phyloP scores from a whole-genome alignment of 2,888 invertebrate species.

The Sylvicola cinctus region DNA sequence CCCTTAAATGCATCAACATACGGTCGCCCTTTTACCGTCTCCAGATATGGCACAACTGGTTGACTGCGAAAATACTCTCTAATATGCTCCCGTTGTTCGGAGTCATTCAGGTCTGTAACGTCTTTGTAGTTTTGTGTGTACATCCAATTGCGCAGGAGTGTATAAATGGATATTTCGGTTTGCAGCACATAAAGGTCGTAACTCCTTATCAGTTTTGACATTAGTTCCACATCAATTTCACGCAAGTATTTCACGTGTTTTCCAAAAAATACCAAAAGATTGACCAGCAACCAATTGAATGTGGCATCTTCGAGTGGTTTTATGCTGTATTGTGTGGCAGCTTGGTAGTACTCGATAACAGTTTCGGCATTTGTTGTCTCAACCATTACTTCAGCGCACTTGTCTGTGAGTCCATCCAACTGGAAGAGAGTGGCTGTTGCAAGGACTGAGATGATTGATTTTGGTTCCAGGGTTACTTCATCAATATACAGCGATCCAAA shows the following conservation, averaged over 20 bases:
- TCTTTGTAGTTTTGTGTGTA: slow-evolving; percentile 29
- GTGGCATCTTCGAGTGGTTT: slow-evolving; percentile 37
- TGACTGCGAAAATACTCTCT: neutral
- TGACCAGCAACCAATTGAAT: slow-evolving; percentile 47
- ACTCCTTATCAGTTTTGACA: slow-evolving; percentile 39
- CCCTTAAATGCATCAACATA: slow-evolving; percentile 40
- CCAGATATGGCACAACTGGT: slow-evolving; percentile 29
- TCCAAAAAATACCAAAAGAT: slow-evolving; percentile 38
- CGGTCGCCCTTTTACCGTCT: slow-evolving; percentile 33
- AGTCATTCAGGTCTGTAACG: slow-evolving; percentile 11
- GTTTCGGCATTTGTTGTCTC: slow-evolving; percentile 53
- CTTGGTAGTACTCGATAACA: slow-evolving; percentile 43
- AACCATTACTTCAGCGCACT: slow-evolving; percentile 50
- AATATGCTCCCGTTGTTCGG: no score
- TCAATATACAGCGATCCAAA: slow-evolving; percentile 59
- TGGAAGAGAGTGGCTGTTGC: slow-evolving; percentile 58
- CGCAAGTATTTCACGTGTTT: slow-evolving; percentile 33
- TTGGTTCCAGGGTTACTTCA: slow-evolving; percentile 46
- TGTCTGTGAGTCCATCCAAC: slow-evolving; percentile 48
- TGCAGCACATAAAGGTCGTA: slow-evolving; percentile 51
- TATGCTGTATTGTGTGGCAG: slow-evolving; percentile 45
- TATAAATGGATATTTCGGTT: slow-evolving; percentile 57
- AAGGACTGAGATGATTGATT: slow-evolving; percentile 41
- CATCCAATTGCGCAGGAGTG: slow-evolving; percentile 47
- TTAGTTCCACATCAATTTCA: slow-evolving; percentile 41